Evolutionary conservation across 2,888 invertebrate genomes (phyloP).

Genomic region (Tiliacea aurago): DNA sequence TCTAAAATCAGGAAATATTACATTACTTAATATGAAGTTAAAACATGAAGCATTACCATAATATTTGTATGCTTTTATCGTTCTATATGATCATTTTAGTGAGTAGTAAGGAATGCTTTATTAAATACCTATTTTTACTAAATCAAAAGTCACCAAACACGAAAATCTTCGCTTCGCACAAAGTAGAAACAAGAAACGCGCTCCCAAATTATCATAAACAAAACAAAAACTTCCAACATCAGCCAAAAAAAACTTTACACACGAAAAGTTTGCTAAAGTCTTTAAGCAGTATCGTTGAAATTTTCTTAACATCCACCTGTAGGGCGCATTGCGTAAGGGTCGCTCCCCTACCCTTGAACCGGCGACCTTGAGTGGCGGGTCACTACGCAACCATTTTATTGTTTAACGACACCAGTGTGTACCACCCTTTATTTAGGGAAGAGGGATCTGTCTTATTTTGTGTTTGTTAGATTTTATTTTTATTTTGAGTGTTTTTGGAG

Average conservation of each 20-base stretch:
- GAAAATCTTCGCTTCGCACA: not conserved
- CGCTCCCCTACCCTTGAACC: conserved; percentile 81
- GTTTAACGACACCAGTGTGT: conserved; percentile 67
- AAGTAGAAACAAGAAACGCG: not conserved
- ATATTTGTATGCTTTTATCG: not conserved
- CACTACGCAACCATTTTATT: conserved; percentile 77
- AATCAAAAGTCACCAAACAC: not conserved
- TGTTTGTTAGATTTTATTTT: conserved; percentile 16
- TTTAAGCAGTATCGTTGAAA: conserved; percentile 47
- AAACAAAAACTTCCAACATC: not conserved
- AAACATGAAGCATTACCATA: not conserved
- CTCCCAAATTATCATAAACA: conserved; percentile 8
- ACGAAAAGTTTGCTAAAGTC: conserved; percentile 33
- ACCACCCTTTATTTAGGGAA: conserved; percentile 67
- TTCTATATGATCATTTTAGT: not conserved
- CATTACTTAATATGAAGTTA: not conserved
- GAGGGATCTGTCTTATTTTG: conserved; percentile 24
- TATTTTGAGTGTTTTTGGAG: conserved; percentile 13
- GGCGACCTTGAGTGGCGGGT: conserved; percentile 77
- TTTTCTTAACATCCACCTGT: conserved; percentile 74
- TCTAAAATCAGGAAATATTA: conserved; percentile 26
- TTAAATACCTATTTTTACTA: not conserved
- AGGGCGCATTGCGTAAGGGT: conserved; percentile 73
- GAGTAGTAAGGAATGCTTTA: not conserved
- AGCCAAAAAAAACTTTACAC: conserved; percentile 24